Evolutionary conservation across 2,113 vertebrate genomes (phyloP), one percentile per base, ranked within the genome.

Genomic region (Ibidorhyncha struthersii): DNA sequence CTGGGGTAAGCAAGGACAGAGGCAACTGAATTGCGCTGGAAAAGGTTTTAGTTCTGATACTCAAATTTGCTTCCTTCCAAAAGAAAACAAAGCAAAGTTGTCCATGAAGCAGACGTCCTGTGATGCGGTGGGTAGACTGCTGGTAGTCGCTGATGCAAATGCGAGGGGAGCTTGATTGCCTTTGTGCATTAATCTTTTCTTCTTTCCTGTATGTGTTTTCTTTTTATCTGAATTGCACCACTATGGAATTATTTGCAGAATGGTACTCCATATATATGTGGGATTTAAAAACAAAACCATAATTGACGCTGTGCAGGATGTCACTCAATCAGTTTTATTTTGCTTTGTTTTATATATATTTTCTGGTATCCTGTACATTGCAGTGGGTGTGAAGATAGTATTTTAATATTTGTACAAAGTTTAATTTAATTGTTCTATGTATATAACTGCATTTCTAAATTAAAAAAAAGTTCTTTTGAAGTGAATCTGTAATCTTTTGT

Each of bases 341-440:
- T 98, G 98, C 97, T 98, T 98, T 99, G 97, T 98, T 99, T 98
- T 98, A 95, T 98, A 98, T 97, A 98, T 96, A 90, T 98, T 98
- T 98, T 99, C 97, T 98, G 98, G 98, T 98, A 98, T 98, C 98
- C 98, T 99, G 99, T 99, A 99, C 98, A 99, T 99, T 99, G 99
- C 98, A 98, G 98, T 99, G 99, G 99, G 99, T 99, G 99, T 99
- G 99, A 99, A 99, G 98, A 99, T 99, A 99, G 99, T 99, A 99
- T 99, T 99, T 99, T 99, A 99, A 99, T 99, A 99, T 99, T 99
- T 99, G 99, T 99, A 99, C 98, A 99, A 99, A 99, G 99, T 99
- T 99, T 99, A 99, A 99, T 99, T 99, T 99, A 99, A 98, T 99
- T 98, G 98, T 99, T 98, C 99, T 99, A 98, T 99, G 99, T 99